These are phyloP conservation scores for Anser brachyrhynchus DNA, from an alignment of 2,113 vertebrate genomes.

Conservation along the genomic window DNA sequence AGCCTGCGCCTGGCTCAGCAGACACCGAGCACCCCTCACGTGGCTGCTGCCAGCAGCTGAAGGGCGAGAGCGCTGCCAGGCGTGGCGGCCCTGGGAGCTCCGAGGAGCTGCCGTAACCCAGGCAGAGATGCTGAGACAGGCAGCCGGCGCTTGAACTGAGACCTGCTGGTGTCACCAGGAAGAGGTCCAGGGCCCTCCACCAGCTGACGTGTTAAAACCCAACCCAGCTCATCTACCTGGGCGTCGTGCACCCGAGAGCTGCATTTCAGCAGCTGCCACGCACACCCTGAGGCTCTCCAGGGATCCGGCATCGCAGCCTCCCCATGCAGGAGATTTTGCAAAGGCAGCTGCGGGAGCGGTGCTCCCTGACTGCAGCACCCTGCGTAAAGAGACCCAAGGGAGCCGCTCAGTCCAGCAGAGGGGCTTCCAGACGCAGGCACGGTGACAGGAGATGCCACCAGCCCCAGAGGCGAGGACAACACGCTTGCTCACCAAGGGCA, in stretches of 20 bases:
- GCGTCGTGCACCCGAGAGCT: accelerated
- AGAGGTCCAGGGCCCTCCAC: not conserved
- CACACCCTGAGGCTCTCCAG: not conserved
- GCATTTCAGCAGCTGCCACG: not conserved
- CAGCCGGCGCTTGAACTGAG: not conserved
- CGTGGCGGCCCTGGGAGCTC: not conserved
- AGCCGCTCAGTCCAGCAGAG: not conserved
- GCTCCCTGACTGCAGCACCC: not conserved
- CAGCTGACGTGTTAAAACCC: not conserved
- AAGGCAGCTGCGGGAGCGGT: not conserved
- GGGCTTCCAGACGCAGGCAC: not conserved
- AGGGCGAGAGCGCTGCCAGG: not conserved
- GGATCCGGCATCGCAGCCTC: not conserved
- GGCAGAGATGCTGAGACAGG: not conserved
- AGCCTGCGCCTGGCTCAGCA: not conserved
- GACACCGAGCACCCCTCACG: no score
- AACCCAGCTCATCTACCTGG: not conserved
- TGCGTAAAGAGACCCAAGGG: not conserved
- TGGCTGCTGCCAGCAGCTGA: no score
- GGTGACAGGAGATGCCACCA: not conserved
- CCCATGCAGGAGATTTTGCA: not conserved
- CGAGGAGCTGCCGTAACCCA: accelerated
- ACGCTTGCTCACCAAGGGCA: not conserved
- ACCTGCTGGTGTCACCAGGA: not conserved
- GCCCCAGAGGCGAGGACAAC: not conserved